Percentiles rank a stretch among this genome's conserved stretches.
phyloP scores from a whole-genome alignment of 2,797 vertebrate genomes.

The Selene dorsalis region DNA sequence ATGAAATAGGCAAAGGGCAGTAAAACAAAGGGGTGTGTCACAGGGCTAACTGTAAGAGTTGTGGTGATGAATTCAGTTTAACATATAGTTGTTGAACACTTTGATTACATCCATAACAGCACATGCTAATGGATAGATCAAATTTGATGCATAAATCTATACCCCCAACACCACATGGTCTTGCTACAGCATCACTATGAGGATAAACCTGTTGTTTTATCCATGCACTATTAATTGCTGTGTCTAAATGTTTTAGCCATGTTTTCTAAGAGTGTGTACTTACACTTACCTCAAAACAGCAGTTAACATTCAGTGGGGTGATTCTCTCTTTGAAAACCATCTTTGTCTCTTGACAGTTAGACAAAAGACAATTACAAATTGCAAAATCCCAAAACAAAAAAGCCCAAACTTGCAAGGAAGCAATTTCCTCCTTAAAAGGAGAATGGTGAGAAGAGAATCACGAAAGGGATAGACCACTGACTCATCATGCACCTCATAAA shows the following conservation, averaged over 20 bases:
- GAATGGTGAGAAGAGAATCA: not conserved
- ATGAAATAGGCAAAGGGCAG: not conserved
- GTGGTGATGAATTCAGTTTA: too few relatives aligned
- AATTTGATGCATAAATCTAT: too few relatives aligned
- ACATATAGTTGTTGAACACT: too few relatives aligned
- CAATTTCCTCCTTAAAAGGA: not conserved
- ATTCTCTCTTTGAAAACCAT: not conserved
- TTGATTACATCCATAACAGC: not conserved
- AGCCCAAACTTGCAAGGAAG: not conserved
- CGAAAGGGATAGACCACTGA: not conserved
- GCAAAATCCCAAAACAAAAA: not conserved
- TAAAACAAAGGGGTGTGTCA: not conserved
- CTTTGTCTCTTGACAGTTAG: not conserved
- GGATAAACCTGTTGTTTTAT: too few relatives aligned
- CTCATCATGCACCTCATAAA: not conserved
- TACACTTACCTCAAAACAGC: not conserved
- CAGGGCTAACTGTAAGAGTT: too few relatives aligned
- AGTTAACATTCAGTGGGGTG: not conserved
- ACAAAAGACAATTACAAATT: not conserved
- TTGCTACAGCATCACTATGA: too few relatives aligned
- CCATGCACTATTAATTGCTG: not conserved
- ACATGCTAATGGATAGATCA: not conserved
- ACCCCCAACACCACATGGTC: too few relatives aligned
- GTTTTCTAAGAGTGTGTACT: not conserved
- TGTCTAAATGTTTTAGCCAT: not conserved